A percentile compares a stretch with the other conserved stretches of the same genome.
These are phyloP conservation scores for Hylaeus volcanicus DNA, from an alignment of 1,140 invertebrate species.

Conservation along the genomic window DNA sequence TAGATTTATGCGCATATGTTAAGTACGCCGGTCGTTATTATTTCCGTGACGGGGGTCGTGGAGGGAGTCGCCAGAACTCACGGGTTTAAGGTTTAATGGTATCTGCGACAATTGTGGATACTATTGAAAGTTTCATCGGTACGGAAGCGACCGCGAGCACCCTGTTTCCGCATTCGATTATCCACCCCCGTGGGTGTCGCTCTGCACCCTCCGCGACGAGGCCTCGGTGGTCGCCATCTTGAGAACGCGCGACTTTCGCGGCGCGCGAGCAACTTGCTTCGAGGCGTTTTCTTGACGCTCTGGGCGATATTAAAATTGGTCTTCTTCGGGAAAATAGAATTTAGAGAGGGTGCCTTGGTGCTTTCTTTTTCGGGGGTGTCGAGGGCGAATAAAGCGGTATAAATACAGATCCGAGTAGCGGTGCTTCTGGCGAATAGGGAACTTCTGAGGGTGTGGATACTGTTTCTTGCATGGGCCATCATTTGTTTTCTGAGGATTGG, in stretches of 20 bases:
- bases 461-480: too few species aligned
- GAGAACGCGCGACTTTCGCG: conserved; percentile 26
- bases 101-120: conserved; percentile 38
- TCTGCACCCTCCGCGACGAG: conserved; percentile 16
- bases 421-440: too few species aligned
- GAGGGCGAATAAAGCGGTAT: not conserved
- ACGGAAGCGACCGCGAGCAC: not conserved
- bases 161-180: conserved; percentile 48
- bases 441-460: too few species aligned
- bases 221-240: conserved; percentile 43
- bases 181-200: conserved; percentile 14
- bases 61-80: not conserved
- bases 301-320: not conserved
- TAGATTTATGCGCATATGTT: conserved; percentile 81
- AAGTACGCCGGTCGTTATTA: conserved; percentile 63
- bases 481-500: not conserved
- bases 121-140: conserved; percentile 18
- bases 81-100: conserved; percentile 49
- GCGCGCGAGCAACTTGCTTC: conserved; percentile 16
- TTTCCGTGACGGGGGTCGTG: conserved; percentile 37
- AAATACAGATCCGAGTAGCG: too few species aligned
- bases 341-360: too few species aligned
- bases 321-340: too few species aligned
- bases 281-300: not conserved
- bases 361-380: not conserved